Evolutionary conservation across 1,140 invertebrate genomes (phyloP).

Genomic region (fruit fly (Drosophila melanogaster)): Release_6_plus_ISO1_MT NC_004354.4:6545501-6546000

Average conservation of each 20-base stretch:
- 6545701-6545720: background rate
- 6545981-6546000: slow-evolving; percentile 41
- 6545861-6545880: too few relatives aligned
- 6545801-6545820: background rate
- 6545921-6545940: too few relatives aligned
- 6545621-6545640: background rate
- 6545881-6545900: too few relatives aligned
- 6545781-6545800: background rate
- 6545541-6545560: background rate
- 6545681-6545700: too few relatives aligned
- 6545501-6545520: too few relatives aligned
- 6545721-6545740: background rate
- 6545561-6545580: background rate
- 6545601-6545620: background rate
- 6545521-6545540: too few relatives aligned
- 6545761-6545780: background rate
- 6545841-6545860: too few relatives aligned
- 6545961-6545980: background rate
- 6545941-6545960: background rate
- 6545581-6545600: too few relatives aligned
- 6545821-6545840: too few relatives aligned
- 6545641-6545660: too few relatives aligned
- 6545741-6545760: background rate
- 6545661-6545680: too few relatives aligned
- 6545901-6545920: too few relatives aligned